Evolutionary conservation across 37 sponge, comb jelly and placozoan genomes (phyloP), one percentile per base, ranked within the genome.

Genomic region (Chondrosia reniformis): DNA sequence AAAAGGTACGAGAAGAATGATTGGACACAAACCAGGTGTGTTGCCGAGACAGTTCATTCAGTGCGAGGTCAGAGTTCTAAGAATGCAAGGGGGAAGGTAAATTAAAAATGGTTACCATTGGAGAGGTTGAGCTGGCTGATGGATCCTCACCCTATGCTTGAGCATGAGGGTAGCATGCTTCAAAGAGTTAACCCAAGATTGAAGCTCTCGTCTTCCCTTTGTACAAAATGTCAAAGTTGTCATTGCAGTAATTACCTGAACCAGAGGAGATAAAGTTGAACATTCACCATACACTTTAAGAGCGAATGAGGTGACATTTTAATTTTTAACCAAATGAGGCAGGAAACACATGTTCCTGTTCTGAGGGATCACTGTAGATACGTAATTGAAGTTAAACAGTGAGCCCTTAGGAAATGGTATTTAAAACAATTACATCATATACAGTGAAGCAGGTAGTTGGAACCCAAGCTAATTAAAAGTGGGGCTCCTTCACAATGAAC

Each of bases 161-260:
- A 38, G 40, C 37, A 69, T 19, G 0, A 69, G n/a, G 25, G 79
- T 49, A n/a, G 85, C 84, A 22, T 79, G 25, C 46, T 78, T 84
- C 33, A 97, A 55, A 19, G 90, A 87, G 33, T 31, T 40, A n/a
- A 94, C 76, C 98, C 98, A 97, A 13, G 94, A 92, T 49, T 97
- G 95, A 90, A 94, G 92, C 40, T 89, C 85, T 64, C 89, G 88
- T 24, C 98, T 72, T 33, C 67, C 73, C n/a, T 62, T 75, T 6
- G 93, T 93, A 6, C 86, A 80, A 24, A 97, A 67, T 13, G 80
- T 61, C n/a, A 91, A 52, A 15, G 80, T 88, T 15, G 78, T 84
- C 33, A 45, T 52, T 1, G 95, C 85, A 38, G 92, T 81, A 37
- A 91, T 80, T 6, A 95, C 77, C 90, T 92, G 63, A 15, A 22